Evolutionary conservation across 2,888 invertebrate genomes (phyloP).

Genomic region (Nemotelus nigrinus): DNA sequence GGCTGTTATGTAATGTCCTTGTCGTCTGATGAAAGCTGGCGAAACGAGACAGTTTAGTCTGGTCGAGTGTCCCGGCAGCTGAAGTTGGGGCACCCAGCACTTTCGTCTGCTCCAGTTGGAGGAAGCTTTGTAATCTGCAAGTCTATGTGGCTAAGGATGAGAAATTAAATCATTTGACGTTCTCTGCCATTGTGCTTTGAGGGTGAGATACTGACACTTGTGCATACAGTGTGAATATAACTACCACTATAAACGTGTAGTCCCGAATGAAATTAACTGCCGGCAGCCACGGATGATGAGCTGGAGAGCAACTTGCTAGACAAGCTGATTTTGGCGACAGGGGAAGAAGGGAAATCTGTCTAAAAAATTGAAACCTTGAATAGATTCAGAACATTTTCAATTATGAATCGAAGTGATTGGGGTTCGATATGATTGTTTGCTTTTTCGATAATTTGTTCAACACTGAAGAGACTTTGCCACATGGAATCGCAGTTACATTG

Average conservation of each 20-base stretch:
- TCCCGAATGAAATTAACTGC: conserved; percentile 17
- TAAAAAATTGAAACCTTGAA: too few species aligned
- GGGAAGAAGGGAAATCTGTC: too few species aligned
- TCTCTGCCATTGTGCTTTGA: conserved; percentile 3
- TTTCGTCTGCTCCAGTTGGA: neutral
- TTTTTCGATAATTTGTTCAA: too few species aligned
- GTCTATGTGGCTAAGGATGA: conserved; percentile 8
- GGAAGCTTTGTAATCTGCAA: neutral
- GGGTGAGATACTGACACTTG: conserved; percentile 29
- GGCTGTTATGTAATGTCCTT: conserved; percentile 14
- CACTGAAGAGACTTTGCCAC: too few species aligned
- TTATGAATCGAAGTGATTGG: too few species aligned
- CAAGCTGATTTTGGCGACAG: too few species aligned
- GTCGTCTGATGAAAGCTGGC: neutral
- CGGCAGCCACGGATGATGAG: neutral
- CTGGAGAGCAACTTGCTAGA: neutral
- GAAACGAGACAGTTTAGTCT: conserved; percentile 31
- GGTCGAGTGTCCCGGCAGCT: neutral
- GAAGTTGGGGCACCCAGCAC: conserved; percentile 1
- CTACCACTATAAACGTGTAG: neutral
- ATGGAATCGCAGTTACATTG: too few species aligned
- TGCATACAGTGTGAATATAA: neutral
- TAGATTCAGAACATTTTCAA: too few species aligned
- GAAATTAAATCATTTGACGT: conserved; percentile 34
- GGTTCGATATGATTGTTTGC: too few species aligned